phyloP scores from a whole-genome alignment of 2,888 invertebrate genomes.

The Gnatocerus cornutus region DNA sequence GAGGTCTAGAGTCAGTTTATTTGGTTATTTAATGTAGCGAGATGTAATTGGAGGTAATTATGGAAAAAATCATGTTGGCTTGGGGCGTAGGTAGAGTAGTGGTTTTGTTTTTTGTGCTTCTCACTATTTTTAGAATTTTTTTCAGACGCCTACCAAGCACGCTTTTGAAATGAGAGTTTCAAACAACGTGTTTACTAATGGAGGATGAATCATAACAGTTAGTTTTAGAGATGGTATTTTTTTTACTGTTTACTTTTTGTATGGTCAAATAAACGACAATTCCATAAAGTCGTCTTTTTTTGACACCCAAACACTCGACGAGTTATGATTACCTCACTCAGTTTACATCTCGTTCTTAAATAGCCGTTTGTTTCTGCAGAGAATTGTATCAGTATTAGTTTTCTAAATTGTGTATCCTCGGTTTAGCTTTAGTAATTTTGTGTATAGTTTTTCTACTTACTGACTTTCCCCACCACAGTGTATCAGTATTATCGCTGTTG shows the following conservation, averaged over 20 bases:
- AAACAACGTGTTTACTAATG: conserved; percentile 16
- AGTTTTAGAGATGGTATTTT: not conserved
- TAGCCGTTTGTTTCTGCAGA: conserved; percentile 19
- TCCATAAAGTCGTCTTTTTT: not conserved
- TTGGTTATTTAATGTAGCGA: conserved; percentile 38
- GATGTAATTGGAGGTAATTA: conserved; percentile 27
- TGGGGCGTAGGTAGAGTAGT: conserved; percentile 23
- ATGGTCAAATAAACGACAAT: conserved; percentile 5
- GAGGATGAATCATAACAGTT: conserved; percentile 17
- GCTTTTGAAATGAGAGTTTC: conserved; percentile 19
- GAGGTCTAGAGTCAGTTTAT: conserved; percentile 24
- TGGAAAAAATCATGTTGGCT: not conserved
- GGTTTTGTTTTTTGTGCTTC: conserved; percentile 20
- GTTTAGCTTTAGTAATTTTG: conserved; percentile 38
- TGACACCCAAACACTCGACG: not conserved
- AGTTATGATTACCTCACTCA: conserved; percentile 18
- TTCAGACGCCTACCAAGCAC: conserved; percentile 19
- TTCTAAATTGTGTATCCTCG: conserved; percentile 40
- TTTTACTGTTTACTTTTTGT: conserved; percentile 18
- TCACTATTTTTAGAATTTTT: conserved; percentile 23
- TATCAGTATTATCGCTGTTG: conserved; percentile 46
- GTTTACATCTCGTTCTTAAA: conserved; percentile 40
- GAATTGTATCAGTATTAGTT: conserved; percentile 40
- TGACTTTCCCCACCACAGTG: conserved; percentile 39
- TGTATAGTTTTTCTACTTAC: conserved; percentile 39